Conservation (phyloP, 2,888 invertebrate genomes). For the Thysanoteuthis rhombus region DNA sequence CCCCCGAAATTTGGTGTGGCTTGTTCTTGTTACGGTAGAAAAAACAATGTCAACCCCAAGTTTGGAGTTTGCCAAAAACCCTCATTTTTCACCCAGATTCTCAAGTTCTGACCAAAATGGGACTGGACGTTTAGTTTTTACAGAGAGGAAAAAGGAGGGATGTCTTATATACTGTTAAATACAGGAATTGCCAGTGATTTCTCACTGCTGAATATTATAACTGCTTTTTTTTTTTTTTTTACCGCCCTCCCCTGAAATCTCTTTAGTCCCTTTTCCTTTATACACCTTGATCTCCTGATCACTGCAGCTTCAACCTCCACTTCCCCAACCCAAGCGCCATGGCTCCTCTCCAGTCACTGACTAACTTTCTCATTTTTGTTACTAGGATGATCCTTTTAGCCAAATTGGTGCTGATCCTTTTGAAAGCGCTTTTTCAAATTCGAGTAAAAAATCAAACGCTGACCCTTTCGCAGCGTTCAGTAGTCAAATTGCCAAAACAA, state of each 20-base stretch:
- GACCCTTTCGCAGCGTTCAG: slow-evolving; percentile 23
- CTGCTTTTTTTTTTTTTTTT: no score
- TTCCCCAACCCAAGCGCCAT: neutral
- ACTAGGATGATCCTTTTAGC: neutral
- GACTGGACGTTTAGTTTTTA: no score
- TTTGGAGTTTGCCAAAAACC: no score
- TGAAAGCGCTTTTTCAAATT: slow-evolving; percentile 23
- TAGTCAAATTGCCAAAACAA: neutral
- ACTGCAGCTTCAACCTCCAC: neutral
- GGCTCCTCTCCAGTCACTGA: neutral
- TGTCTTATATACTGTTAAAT: no score
- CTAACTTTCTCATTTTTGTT: neutral
- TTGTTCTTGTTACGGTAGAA: no score
- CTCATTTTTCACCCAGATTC: no score
- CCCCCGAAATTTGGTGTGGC: no score
- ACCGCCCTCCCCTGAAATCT: neutral
- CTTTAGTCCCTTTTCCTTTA: neutral
- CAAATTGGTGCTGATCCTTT: slow-evolving; percentile 14
- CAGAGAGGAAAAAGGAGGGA: no score
- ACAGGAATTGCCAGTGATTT: neutral
- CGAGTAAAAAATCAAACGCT: slow-evolving; percentile 19
- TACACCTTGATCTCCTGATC: neutral
- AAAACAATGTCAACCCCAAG: no score
- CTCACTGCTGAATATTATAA: neutral
- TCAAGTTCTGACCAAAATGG: no score